Percentiles rank a stretch among this genome's conserved stretches.
These are phyloP conservation scores for Nomada hirtipes DNA, from an alignment of 2,888 invertebrate species.

Conservation along the genomic window DNA sequence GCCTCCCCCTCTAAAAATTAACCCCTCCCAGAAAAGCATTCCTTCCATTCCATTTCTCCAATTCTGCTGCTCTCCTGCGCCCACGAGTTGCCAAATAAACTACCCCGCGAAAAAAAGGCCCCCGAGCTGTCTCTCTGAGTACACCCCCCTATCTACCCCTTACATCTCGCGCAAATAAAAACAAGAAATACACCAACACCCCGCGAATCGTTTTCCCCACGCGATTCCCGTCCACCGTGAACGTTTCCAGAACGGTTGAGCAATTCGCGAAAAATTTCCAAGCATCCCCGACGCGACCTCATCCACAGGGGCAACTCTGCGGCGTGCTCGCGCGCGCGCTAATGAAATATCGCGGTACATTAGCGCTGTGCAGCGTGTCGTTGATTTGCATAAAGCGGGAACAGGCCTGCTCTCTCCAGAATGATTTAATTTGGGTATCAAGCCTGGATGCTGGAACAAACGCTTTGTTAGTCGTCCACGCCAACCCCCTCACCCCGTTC, in stretches of 20 bases:
- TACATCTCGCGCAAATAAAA: no score
- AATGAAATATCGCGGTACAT: slow-evolving; percentile 71
- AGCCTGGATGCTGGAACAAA: slow-evolving; percentile 68
- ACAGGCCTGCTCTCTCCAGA: slow-evolving; percentile 54
- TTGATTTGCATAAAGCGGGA: slow-evolving; percentile 69
- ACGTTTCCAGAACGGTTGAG: neutral
- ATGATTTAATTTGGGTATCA: slow-evolving; percentile 72
- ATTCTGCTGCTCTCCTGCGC: no score
- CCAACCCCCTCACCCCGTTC: neutral
- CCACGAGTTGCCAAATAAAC: no score
- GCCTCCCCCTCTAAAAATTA: no score
- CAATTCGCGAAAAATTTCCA: slow-evolving; percentile 23
- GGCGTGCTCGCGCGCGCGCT: slow-evolving; percentile 28
- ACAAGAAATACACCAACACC: neutral
- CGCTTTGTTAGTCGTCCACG: slow-evolving; percentile 58
- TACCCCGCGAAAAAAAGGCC: neutral
- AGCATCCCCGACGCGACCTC: slow-evolving; percentile 36
- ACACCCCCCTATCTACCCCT: neutral
- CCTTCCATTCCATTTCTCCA: no score
- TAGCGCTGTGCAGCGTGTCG: slow-evolving; percentile 53
- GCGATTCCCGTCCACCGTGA: neutral
- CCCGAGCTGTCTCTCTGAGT: neutral
- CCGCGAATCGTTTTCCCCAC: no score
- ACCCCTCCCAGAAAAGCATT: no score
- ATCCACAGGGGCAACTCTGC: slow-evolving; percentile 2